Percentiles rank a stretch among this genome's conserved stretches.
Evolutionary conservation across 2,797 vertebrate species (phyloP).

Genomic region (Enteromius fasciolatus): DNA sequence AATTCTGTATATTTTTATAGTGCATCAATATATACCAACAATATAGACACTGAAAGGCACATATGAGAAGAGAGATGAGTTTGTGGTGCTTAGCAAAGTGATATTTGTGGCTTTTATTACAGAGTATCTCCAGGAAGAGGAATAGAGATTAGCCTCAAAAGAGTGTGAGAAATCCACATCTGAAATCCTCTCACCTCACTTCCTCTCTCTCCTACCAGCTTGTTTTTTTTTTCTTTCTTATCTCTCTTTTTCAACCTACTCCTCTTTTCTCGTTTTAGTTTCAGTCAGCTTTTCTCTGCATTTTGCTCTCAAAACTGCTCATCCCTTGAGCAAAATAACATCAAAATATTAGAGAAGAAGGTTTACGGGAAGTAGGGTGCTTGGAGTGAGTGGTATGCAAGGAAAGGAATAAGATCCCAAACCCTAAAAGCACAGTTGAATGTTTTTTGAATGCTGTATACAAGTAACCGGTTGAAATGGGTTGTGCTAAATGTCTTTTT

Average conservation of each 20-base stretch:
- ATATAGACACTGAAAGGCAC: background rate
- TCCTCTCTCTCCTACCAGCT: conserved; percentile 30
- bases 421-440: background rate
- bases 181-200: conserved; percentile 66
- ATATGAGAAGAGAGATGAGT: background rate
- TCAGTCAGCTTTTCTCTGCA: background rate
- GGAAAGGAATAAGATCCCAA: conserved; percentile 4
- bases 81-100: background rate
- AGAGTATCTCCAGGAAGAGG: conserved; percentile 69
- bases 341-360: background rate
- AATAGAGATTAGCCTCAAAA: conserved; percentile 70
- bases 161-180: conserved; percentile 68
- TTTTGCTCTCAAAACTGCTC: background rate
- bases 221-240: conserved; percentile 12
- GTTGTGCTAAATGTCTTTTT: background rate
- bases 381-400: background rate
- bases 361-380: background rate
- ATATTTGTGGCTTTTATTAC: conserved; percentile 40
- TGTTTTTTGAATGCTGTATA: background rate
- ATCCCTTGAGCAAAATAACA: conserved; percentile 1
- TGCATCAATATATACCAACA: background rate
- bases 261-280: background rate
- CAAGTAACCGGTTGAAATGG: background rate
- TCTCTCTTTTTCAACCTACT: conserved; percentile 2
- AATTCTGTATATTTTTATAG: background rate